phyloP scores from a whole-genome alignment of 2,888 invertebrate species.

The Hypercompe scribonia region DNA sequence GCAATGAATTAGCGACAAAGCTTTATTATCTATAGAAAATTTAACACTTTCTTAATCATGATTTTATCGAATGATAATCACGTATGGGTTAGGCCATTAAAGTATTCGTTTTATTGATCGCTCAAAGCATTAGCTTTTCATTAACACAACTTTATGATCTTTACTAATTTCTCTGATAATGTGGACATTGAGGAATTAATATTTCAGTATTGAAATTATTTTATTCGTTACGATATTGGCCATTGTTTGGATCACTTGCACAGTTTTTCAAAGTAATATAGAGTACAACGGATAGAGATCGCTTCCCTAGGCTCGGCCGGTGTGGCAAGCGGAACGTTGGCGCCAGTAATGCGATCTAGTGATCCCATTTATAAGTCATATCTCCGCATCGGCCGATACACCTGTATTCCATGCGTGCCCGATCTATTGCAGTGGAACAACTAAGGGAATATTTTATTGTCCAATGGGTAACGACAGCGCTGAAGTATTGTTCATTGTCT shows the following conservation, averaged over 20 bases:
- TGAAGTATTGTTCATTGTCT: constrained; percentile 67
- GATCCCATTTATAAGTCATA: constrained; percentile 78
- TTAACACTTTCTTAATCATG: constrained; percentile 50
- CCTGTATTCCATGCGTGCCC: constrained; percentile 76
- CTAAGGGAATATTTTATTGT: constrained; percentile 66
- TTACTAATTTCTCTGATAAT: constrained; percentile 18
- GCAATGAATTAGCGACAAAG: constrained; percentile 72
- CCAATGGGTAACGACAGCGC: constrained; percentile 64
- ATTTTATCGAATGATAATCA: constrained; percentile 32
- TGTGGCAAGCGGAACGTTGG: constrained; percentile 71
- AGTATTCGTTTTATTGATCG: constrained; percentile 34
- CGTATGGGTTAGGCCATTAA: constrained; percentile 21
- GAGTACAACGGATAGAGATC: constrained; percentile 61
- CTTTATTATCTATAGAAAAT: constrained; percentile 49
- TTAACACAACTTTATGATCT: constrained; percentile 18
- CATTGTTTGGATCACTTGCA: constrained; percentile 43
- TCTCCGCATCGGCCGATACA: constrained; percentile 73
- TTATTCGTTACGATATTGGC: constrained; percentile 31
- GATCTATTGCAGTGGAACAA: constrained; percentile 67
- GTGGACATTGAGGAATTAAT: neutral
- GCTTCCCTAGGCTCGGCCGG: constrained; percentile 49
- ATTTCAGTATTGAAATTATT: neutral
- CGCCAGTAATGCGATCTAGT: constrained; percentile 78
- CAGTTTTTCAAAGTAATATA: constrained; percentile 40
- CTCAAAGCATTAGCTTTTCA: constrained; percentile 23